Conservation (phyloP, 92 coral and sea anemone species). For the Bergia puertoricense region DNA sequence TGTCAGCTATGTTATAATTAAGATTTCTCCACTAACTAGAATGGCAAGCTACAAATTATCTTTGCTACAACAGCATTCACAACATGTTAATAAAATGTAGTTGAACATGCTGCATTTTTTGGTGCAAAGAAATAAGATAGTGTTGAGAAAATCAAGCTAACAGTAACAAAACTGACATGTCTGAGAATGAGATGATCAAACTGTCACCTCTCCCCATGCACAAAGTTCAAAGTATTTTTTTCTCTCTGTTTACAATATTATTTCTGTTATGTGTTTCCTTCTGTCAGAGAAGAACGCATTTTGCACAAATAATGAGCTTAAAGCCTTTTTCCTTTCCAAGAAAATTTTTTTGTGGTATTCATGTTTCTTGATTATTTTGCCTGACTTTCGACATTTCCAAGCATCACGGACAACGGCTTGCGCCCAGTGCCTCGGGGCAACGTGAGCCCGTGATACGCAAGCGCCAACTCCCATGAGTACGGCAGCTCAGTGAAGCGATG, state of each 20-base stretch:
- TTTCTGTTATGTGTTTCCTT: background rate
- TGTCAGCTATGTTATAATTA: no score
- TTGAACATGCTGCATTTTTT: background rate
- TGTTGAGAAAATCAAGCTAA: no score
- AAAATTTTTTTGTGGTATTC: background rate
- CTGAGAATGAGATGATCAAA: background rate
- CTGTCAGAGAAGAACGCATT: background rate
- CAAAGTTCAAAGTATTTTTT: no score
- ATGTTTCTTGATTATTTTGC: no score
- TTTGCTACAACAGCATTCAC: background rate
- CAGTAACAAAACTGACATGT: no score
- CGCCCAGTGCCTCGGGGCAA: conserved; percentile 14
- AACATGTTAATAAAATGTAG: background rate
- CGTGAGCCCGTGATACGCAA: conserved; percentile 48
- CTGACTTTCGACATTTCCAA: no score
- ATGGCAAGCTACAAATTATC: background rate
- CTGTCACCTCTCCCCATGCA: background rate
- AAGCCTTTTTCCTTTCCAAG: no score
- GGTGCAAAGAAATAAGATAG: background rate
- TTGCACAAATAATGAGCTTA: background rate
- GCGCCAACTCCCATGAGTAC: conserved; percentile 47
- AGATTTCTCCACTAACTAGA: no score
- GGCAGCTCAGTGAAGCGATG: conserved; percentile 17
- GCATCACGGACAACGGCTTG: background rate
- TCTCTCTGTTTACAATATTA: background rate